phyloP scores from a whole-genome alignment of 2,797 vertebrate genomes.

The Sebastes itinus region DNA sequence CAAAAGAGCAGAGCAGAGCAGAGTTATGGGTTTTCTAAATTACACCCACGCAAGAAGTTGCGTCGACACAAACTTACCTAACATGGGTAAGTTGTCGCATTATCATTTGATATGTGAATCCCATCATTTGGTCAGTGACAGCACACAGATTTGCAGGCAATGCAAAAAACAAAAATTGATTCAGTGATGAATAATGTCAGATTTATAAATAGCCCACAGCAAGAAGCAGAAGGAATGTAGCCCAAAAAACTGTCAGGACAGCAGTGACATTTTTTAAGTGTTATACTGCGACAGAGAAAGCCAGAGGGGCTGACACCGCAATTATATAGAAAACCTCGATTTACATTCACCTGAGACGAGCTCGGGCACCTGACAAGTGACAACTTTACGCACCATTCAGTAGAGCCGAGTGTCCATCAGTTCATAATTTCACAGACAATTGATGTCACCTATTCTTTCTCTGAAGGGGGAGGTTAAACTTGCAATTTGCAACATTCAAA shows the following conservation, averaged over 20 bases:
- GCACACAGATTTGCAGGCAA: slow-evolving; percentile 6
- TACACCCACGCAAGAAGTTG: background rate
- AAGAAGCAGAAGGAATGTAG: slow-evolving; percentile 21
- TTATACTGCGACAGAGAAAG: slow-evolving; percentile 31
- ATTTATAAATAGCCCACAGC: slow-evolving; percentile 32
- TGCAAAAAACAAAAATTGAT: background rate
- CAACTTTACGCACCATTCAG: background rate
- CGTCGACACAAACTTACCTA: background rate
- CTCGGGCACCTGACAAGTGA: slow-evolving; percentile 37
- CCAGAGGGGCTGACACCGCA: slow-evolving; percentile 38
- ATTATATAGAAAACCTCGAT: slow-evolving; percentile 50
- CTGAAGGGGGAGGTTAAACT: slow-evolving; percentile 10
- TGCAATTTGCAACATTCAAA: slow-evolving; percentile 4
- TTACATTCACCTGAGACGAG: slow-evolving; percentile 33
- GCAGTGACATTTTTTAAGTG: slow-evolving; percentile 52
- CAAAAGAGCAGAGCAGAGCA: background rate
- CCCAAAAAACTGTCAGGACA: slow-evolving; percentile 36
- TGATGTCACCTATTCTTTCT: slow-evolving; percentile 4
- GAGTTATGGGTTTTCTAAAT: background rate
- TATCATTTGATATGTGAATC: background rate
- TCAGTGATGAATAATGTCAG: slow-evolving; percentile 26
- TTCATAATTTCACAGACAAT: slow-evolving; percentile 26
- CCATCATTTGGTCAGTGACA: background rate
- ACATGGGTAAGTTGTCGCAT: background rate
- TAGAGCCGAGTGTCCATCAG: slow-evolving; percentile 25